These are phyloP conservation scores for Saimiri boliviensis DNA, from an alignment of 2,113 vertebrate species.

Conservation along the genomic window DNA sequence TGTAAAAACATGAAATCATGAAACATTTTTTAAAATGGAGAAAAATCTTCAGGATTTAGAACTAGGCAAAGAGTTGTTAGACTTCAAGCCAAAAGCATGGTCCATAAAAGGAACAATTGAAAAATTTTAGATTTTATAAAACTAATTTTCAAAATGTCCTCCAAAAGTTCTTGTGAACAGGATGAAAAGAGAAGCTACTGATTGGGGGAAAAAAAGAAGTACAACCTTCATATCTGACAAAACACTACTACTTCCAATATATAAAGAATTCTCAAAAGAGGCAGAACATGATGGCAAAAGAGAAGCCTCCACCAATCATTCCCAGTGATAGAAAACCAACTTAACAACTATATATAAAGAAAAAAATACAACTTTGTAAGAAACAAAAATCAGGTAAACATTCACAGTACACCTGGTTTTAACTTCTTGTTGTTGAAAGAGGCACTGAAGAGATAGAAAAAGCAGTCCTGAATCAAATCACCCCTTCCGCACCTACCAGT, in stretches of 20 bases:
- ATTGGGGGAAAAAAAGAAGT: background rate
- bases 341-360: too few species aligned
- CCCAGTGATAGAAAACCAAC: too few species aligned
- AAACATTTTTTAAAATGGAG: background rate
- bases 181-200: background rate
- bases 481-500: too few species aligned
- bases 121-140: background rate
- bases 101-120: background rate
- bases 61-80: background rate
- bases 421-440: too few species aligned
- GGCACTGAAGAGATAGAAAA: too few species aligned
- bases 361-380: too few species aligned
- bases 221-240: background rate
- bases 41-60: background rate
- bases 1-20: background rate
- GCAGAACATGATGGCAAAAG: too few species aligned
- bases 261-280: background rate
- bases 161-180: background rate
- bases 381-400: too few species aligned
- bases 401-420: too few species aligned
- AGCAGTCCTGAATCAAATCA: too few species aligned
- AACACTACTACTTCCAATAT: background rate
- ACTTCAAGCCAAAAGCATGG: background rate
- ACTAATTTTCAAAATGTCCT: background rate
- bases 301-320: too few species aligned